phyloP scores from a whole-genome alignment of 2,888 invertebrate genomes.

The Dorcus parallelipipedus region DNA sequence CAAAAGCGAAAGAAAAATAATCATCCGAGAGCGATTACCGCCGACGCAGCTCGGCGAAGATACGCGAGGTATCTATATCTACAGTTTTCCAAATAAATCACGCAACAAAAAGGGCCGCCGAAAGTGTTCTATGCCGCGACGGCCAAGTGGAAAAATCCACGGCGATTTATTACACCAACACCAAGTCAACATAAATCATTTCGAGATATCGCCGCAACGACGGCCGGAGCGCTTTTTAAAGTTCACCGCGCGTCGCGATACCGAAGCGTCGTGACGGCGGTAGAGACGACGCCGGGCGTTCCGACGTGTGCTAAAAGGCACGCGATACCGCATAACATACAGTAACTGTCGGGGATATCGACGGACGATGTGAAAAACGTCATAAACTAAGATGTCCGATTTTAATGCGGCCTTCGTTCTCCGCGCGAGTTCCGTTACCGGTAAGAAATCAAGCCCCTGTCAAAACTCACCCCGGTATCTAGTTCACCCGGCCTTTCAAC shows the following conservation, averaged over 20 bases:
- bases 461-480: constrained; percentile 18
- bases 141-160: constrained; percentile 33
- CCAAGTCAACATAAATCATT: constrained; percentile 44
- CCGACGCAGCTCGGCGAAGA: constrained; percentile 1
- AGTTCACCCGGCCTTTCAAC: no score
- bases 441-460: constrained; percentile 38
- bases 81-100: constrained; percentile 31
- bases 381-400: constrained; percentile 32
- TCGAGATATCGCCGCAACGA: constrained; percentile 41
- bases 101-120: constrained; percentile 26
- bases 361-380: constrained; percentile 33
- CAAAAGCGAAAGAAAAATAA: no score
- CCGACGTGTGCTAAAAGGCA: constrained; percentile 18
- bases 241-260: constrained; percentile 22
- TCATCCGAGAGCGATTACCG: no score
- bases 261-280: constrained; percentile 3
- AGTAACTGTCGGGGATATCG: constrained; percentile 24
- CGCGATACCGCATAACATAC: constrained; percentile 23
- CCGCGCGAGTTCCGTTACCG: constrained; percentile 28
- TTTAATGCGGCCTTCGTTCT: constrained; percentile 17
- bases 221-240: constrained; percentile 34
- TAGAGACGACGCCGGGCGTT: background rate
- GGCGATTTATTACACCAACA: constrained; percentile 37
- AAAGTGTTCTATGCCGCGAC: constrained; percentile 33
- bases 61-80: constrained; percentile 12